Percentiles rank a stretch among this genome's conserved stretches.
phyloP scores from a whole-genome alignment of 2,888 invertebrate species.

The Rotaria macrura region DNA sequence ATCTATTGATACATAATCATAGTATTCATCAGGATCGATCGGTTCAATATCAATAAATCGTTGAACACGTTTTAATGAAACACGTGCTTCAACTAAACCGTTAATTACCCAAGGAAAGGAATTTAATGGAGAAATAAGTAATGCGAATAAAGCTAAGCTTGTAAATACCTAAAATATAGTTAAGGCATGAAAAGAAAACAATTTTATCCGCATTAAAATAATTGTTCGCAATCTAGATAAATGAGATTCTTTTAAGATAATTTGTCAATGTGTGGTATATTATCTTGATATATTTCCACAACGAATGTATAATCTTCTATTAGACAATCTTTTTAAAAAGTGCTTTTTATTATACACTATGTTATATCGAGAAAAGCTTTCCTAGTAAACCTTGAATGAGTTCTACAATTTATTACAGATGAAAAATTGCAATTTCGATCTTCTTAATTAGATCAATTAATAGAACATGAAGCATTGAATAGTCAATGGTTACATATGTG shows the following conservation, averaged over 20 bases:
- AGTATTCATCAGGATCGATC: neutral
- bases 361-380: too few species aligned
- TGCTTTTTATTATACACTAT: too few species aligned
- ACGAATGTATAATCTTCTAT: too few species aligned
- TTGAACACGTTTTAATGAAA: constrained; percentile 77
- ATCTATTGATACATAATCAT: neutral
- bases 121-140: constrained; percentile 86
- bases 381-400: too few species aligned
- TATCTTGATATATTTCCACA: too few species aligned
- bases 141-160: constrained; percentile 80
- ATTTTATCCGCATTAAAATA: neutral
- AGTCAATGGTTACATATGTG: too few species aligned
- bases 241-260: neutral
- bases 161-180: constrained; percentile 63
- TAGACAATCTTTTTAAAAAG: too few species aligned
- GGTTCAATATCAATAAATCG: constrained; percentile 52
- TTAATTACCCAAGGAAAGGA: constrained; percentile 97
- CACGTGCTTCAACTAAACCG: constrained; percentile 87
- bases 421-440: too few species aligned
- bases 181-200: neutral
- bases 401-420: too few species aligned
- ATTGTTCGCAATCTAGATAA: neutral
- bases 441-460: too few species aligned
- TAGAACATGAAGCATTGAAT: too few species aligned
- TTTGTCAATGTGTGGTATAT: neutral